Evolutionary conservation across 53 echinoderm and acorn worm genomes (phyloP).

Genomic region (Stichopus horrens): DNA sequence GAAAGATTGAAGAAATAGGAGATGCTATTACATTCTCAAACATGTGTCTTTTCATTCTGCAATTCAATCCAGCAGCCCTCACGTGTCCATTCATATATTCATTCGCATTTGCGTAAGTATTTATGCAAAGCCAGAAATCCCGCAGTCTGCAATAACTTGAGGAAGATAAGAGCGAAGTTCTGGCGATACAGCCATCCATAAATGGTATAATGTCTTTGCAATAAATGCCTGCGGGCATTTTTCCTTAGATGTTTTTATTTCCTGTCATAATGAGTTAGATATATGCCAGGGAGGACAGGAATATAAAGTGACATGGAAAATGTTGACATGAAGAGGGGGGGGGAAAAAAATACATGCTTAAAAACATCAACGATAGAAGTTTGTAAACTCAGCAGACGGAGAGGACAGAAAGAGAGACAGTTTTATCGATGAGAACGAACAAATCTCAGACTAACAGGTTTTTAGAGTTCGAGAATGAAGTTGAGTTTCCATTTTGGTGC

Average conservation of each 20-base stretch:
- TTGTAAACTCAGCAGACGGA: no score
- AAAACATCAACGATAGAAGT: no score
- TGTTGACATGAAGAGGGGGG: no score
- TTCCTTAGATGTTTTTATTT: background rate
- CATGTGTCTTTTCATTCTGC: background rate
- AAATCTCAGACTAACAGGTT: no score
- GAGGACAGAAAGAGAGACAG: no score
- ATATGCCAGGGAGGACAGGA: background rate
- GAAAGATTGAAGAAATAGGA: no score
- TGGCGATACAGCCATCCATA: background rate
- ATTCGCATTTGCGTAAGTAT: background rate
- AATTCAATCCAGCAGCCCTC: background rate
- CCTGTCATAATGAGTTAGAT: background rate
- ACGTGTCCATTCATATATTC: background rate
- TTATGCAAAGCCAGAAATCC: background rate
- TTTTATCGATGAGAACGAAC: no score
- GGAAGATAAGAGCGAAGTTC: background rate
- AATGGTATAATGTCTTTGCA: background rate
- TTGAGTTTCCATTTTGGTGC: no score
- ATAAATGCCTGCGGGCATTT: background rate
- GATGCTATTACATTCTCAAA: background rate
- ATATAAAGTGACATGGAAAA: no score
- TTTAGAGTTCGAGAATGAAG: no score
- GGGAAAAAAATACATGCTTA: no score
- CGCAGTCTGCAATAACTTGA: background rate